A percentile compares a stretch with the other conserved stretches of the same genome.
Evolutionary conservation across 2,888 invertebrate genomes (phyloP).

Genomic region (Neoaliturus tenellus): DNA sequence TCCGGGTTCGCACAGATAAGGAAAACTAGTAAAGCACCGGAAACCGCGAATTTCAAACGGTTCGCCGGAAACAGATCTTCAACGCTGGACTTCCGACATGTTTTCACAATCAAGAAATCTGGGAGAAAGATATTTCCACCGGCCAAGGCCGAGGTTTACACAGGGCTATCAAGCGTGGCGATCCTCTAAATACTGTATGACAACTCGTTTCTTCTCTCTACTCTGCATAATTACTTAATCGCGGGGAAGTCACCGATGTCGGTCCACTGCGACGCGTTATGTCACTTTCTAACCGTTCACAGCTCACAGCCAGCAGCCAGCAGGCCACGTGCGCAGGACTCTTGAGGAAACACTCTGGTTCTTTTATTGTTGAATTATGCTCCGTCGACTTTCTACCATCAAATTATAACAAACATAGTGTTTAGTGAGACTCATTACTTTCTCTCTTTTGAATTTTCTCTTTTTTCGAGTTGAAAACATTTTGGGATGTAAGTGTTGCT

Average conservation of each 20-base stretch:
- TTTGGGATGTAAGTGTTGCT: no score
- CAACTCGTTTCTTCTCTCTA: not conserved
- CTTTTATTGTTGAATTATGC: not conserved
- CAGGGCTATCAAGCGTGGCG: not conserved
- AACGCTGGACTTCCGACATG: constrained; percentile 17
- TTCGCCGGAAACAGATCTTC: constrained; percentile 18
- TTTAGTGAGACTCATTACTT: no score
- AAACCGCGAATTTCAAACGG: constrained; percentile 20
- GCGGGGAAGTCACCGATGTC: not conserved
- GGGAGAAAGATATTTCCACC: not conserved
- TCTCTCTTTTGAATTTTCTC: no score
- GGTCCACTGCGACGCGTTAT: not conserved
- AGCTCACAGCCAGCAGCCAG: not conserved
- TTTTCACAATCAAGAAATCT: not conserved
- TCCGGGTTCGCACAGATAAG: not conserved
- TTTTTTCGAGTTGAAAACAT: no score
- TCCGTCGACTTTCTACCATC: constrained; percentile 17
- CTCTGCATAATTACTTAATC: not conserved
- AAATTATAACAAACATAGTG: not conserved
- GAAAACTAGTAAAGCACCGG: constrained; percentile 10
- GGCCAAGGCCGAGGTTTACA: constrained; percentile 25
- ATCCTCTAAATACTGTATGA: not conserved
- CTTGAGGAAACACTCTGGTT: not conserved
- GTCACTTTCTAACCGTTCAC: not conserved
- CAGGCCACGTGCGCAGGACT: not conserved